Evolutionary conservation across 2,888 invertebrate genomes (phyloP).

Genomic region (Isoperla grammatica): DNA sequence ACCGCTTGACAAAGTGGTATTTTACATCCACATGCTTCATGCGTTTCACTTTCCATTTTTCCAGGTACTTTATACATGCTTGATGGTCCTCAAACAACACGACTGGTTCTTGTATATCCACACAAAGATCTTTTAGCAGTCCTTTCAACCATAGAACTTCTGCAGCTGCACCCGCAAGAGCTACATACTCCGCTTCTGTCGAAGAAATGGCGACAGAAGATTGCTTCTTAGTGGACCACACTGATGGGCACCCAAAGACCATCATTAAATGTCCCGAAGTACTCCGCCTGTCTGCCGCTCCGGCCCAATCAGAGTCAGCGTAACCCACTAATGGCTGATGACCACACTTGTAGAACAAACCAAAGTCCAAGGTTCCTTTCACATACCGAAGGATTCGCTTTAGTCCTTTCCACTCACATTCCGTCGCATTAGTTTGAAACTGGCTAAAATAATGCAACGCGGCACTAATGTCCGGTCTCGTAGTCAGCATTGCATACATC

Average conservation of each 20-base stretch:
- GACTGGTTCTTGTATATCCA: conserved; percentile 13
- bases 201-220: conserved; percentile 36
- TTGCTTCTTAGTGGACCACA: conserved; percentile 38
- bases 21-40: conserved; percentile 31
- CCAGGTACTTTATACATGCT: conserved; percentile 31
- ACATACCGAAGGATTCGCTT: conserved; percentile 29
- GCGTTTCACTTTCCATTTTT: conserved; percentile 4
- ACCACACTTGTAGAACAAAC: conserved; percentile 1
- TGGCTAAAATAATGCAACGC: conserved; percentile 17
- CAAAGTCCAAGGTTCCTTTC: not conserved
- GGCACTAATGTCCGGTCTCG: conserved; percentile 24
- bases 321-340: conserved; percentile 28
- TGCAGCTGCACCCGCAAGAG: conserved; percentile 34
- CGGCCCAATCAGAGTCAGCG: conserved; percentile 38
- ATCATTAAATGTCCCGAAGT: conserved; percentile 36
- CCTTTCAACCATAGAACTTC: conserved; percentile 36
- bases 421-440: conserved; percentile 24
- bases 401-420: conserved; percentile 23
- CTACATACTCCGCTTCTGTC: conserved; percentile 39
- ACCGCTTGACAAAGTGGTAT: conserved; percentile 21
- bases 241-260: conserved; percentile 34
- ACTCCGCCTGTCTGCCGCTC: conserved; percentile 35
- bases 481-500: conserved; percentile 21
- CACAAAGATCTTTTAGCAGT: conserved; percentile 33
- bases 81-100: conserved; percentile 33